phyloP scores from a whole-genome alignment of 2,797 vertebrate species.

The Sebastes variabilis region DNA sequence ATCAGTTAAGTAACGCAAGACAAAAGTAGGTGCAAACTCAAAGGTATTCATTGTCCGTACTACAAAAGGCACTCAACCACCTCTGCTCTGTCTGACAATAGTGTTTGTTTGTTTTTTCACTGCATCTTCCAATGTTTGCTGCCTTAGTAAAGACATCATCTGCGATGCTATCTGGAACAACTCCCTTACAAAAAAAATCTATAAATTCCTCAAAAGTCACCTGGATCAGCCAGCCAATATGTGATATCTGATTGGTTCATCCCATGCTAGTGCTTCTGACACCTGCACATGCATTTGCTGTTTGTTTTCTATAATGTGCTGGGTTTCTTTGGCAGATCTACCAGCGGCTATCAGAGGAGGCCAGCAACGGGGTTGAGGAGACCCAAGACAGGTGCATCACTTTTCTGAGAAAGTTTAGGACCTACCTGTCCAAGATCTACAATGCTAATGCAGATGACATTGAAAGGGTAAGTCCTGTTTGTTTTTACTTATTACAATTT shows the following conservation, averaged over 20 bases:
- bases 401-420: constrained; percentile 87
- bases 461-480: constrained; percentile 83
- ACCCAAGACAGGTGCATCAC: constrained; percentile 90
- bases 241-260: not conserved
- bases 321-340: constrained; percentile 85
- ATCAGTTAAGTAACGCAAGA: not conserved
- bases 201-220: not conserved
- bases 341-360: constrained; percentile 92
- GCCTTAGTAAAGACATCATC: not conserved
- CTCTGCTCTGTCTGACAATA: not conserved
- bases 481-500: not conserved
- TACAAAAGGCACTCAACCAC: not conserved
- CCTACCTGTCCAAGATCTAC: constrained; percentile 89
- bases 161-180: not conserved
- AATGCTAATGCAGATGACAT: constrained; percentile 84
- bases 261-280: not conserved
- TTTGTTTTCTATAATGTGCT: not conserved
- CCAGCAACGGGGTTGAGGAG: constrained; percentile 89
- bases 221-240: not conserved
- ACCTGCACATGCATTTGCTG: not conserved
- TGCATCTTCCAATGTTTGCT: not conserved
- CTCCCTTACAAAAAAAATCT: not conserved
- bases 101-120: not conserved
- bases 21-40: not conserved
- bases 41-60: not conserved